phyloP scores from a whole-genome alignment of 2,113 vertebrate genomes.

The Dipodomys stephensi region DNA sequence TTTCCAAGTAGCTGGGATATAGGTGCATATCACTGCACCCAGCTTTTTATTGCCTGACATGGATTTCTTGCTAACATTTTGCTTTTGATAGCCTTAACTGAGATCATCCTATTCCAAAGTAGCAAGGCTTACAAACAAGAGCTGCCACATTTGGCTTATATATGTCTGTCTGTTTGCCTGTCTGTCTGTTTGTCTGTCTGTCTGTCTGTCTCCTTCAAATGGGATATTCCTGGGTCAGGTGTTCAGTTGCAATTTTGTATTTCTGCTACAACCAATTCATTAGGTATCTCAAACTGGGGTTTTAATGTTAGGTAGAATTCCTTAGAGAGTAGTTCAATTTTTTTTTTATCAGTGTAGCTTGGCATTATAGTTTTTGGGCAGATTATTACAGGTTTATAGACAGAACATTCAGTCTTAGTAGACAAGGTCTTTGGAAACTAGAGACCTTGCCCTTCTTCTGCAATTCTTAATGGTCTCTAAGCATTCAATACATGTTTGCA shows the following conservation, averaged over 20 bases:
- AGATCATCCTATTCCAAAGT: no score
- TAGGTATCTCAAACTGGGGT: neutral
- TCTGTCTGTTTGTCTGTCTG: no score
- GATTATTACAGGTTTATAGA: neutral
- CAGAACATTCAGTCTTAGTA: neutral
- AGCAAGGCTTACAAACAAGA: no score
- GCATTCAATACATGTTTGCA: neutral
- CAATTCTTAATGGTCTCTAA: neutral
- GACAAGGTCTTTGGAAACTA: neutral
- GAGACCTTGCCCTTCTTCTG: neutral
- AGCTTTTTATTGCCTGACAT: no score
- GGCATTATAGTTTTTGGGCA: neutral
- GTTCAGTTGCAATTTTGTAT: neutral
- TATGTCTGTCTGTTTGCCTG: no score
- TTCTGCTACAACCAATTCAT: conserved; percentile 3
- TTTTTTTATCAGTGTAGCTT: conserved; percentile 6
- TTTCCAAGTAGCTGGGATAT: no score
- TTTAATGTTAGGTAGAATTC: neutral
- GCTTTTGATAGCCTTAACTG: no score
- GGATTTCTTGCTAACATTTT: no score
- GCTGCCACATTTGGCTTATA: no score
- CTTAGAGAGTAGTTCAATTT: neutral
- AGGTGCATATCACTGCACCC: no score
- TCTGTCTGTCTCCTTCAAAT: neutral
- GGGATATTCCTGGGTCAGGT: neutral